Percentiles rank a stretch among this genome's conserved stretches.
These are phyloP conservation scores for Actenoides lindsayi DNA, from an alignment of 2,113 vertebrate genomes.

Conservation along the genomic window DNA sequence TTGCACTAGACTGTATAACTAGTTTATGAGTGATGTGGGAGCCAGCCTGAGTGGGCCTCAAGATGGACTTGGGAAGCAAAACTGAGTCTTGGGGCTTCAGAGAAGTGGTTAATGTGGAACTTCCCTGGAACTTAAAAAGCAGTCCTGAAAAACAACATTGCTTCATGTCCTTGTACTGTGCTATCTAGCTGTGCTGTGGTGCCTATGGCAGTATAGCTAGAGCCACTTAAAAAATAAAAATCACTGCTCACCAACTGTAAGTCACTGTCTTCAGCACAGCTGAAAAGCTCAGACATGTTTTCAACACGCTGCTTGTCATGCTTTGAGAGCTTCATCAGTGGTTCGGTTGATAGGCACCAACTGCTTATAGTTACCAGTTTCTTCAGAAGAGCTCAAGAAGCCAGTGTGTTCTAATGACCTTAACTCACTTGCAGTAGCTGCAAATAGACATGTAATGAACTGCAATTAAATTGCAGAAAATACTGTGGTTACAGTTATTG, in stretches of 20 bases:
- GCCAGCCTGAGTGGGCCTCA: background rate
- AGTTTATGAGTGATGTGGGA: background rate
- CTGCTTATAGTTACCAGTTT: background rate
- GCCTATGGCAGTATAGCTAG: background rate
- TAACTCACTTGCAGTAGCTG: background rate
- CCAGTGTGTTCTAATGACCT: background rate
- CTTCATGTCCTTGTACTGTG: background rate
- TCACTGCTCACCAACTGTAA: background rate
- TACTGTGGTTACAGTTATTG: background rate
- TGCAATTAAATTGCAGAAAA: background rate
- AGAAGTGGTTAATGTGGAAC: background rate
- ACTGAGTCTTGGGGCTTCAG: background rate
- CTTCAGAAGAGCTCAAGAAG: background rate
- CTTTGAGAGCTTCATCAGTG: background rate
- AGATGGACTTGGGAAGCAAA: background rate
- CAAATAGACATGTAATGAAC: background rate
- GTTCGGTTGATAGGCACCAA: background rate
- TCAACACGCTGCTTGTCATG: accelerated
- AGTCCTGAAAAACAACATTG: background rate
- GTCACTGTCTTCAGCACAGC: background rate
- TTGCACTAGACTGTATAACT: background rate
- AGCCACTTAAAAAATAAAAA: background rate
- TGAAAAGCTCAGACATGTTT: background rate
- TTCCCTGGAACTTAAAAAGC: background rate
- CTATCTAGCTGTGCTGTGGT: background rate